Evolutionary conservation across 2,113 vertebrate genomes (phyloP).

Genomic region (Corynorhinus townsendii): DNA sequence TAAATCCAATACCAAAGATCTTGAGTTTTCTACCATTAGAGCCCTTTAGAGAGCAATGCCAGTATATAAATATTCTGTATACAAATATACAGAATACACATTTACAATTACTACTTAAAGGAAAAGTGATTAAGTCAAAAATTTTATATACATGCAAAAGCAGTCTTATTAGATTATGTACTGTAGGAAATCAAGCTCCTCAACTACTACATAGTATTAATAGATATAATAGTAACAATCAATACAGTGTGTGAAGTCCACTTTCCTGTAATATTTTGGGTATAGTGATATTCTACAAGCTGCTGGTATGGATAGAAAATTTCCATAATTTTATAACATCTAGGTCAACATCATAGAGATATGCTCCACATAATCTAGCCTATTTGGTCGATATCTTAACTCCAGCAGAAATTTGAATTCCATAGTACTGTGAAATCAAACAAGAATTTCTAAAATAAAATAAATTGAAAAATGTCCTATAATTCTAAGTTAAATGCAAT

Average conservation of each 20-base stretch:
- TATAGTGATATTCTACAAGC: neutral
- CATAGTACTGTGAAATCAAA: constrained; percentile 28
- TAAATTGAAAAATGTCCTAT: constrained; percentile 61
- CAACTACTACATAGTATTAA: neutral
- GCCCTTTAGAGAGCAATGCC: neutral
- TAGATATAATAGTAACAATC: neutral
- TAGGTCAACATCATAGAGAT: constrained; percentile 10
- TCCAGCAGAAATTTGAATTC: constrained; percentile 34
- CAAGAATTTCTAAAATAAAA: constrained; percentile 74
- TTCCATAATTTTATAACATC: constrained; percentile 44
- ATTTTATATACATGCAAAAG: neutral
- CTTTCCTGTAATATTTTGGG: constrained; percentile 34
- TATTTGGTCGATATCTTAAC: constrained; percentile 26
- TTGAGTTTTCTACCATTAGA: neutral
- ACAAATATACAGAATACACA: neutral
- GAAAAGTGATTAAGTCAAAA: neutral
- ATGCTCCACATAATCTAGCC: neutral
- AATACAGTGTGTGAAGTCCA: neutral
- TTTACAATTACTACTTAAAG: neutral
- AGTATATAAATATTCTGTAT: neutral
- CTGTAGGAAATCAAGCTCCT: neutral
- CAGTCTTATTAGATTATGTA: neutral
- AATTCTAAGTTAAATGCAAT: constrained; percentile 75
- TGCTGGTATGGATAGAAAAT: neutral
- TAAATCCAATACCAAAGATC: neutral